Percentiles rank a stretch among this genome's conserved stretches.
Evolutionary conservation across 1,140 invertebrate species (phyloP).

Genomic region (Propsilocerus akamusi): DNA sequence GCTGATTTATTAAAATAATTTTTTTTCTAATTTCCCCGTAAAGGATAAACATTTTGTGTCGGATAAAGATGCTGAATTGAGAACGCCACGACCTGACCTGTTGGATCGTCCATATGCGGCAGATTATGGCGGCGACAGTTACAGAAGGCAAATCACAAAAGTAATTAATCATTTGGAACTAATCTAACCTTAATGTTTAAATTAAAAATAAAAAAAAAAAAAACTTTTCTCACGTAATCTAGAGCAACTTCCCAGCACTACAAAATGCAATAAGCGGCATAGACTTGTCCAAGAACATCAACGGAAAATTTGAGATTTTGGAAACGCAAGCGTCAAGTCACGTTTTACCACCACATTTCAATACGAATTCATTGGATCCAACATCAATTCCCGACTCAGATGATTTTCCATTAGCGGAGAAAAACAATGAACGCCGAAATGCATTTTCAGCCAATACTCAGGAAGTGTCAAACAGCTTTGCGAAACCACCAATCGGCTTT

Average conservation of each 20-base stretch:
- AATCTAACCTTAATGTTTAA: not conserved
- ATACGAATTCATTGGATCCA: not conserved
- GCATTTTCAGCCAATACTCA: not conserved
- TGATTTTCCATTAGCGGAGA: not conserved
- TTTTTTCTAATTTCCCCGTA: not conserved
- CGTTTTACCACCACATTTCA: not conserved
- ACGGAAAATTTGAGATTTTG: not conserved
- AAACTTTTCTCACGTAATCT: not conserved
- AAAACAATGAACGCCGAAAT: not conserved
- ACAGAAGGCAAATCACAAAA: slow-evolving; percentile 19
- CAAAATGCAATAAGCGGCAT: not conserved
- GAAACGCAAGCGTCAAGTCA: not conserved
- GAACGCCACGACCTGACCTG: slow-evolving; percentile 42
- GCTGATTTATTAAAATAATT: not conserved
- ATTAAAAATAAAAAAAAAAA: too few relatives aligned
- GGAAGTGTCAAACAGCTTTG: not conserved
- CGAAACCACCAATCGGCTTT: not conserved
- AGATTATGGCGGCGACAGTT: slow-evolving; percentile 24
- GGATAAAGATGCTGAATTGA: slow-evolving; percentile 34
- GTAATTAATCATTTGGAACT: slow-evolving; percentile 7
- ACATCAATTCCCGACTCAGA: not conserved
- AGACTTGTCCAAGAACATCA: not conserved
- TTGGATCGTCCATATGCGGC: slow-evolving; percentile 32
- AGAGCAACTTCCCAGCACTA: not conserved
- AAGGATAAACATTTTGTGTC: slow-evolving; percentile 43